These are phyloP conservation scores for Formica selysi DNA, from an alignment of 1,140 invertebrate species.

Conservation along the genomic window DNA sequence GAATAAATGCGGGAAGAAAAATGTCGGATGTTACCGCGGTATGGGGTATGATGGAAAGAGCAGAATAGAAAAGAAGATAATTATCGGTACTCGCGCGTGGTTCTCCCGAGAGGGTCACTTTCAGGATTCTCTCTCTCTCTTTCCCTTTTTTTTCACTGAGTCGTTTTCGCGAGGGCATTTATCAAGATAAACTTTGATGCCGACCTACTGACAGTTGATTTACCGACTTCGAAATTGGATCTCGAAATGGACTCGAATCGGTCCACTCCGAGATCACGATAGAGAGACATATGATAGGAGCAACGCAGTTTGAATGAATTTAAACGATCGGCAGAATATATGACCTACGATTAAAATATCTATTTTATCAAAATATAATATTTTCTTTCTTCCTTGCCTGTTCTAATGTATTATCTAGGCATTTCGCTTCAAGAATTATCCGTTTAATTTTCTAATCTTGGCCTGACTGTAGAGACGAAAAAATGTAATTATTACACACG, in stretches of 20 bases:
- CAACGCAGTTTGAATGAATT: conserved; percentile 2
- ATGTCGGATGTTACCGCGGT: conserved; percentile 24
- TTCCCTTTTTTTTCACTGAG: not conserved
- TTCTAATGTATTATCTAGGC: conserved; percentile 13
- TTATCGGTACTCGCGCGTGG: conserved; percentile 1
- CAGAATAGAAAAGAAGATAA: conserved; percentile 43
- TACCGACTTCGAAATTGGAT: conserved; percentile 59
- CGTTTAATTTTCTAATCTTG: conserved; percentile 20
- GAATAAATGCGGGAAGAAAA: conserved; percentile 47
- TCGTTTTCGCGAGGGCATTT: conserved; percentile 33
- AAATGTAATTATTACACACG: not conserved
- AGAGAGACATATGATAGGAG: conserved; percentile 31
- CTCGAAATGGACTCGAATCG: conserved; percentile 23
- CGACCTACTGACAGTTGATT: conserved; percentile 55
- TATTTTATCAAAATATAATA: not conserved
- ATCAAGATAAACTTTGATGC: conserved; percentile 61
- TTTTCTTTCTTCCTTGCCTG: not conserved
- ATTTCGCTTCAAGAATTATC: conserved; percentile 24
- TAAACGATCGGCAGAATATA: not conserved
- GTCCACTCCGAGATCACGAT: conserved; percentile 23
- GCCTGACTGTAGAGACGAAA: not conserved
- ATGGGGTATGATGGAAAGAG: not conserved
- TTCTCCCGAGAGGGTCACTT: conserved; percentile 42
- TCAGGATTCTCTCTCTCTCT: not conserved
- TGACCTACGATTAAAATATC: not conserved